Conservation (phyloP, 1,140 invertebrate species). For the Manduca sexta region DNA sequence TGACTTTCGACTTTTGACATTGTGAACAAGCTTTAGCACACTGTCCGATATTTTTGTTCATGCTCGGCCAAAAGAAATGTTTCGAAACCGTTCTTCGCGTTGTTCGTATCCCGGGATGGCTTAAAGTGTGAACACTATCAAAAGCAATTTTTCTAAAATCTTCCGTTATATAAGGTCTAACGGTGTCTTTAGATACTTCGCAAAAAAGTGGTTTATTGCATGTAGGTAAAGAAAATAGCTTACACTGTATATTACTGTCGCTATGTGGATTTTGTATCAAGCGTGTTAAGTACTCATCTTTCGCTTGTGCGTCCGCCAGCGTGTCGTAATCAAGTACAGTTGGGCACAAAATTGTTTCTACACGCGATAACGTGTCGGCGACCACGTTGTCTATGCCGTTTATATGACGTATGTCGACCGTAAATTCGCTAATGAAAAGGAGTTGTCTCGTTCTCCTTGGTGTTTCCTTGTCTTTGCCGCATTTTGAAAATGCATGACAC, state of each 20-base stretch:
- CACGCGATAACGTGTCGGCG: slow-evolving; percentile 17
- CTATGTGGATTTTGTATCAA: no score
- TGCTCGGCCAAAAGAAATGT: neutral
- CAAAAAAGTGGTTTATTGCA: no score
- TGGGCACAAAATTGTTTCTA: slow-evolving; percentile 1
- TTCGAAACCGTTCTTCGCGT: neutral
- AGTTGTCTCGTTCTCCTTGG: slow-evolving; percentile 16
- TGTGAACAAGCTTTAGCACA: neutral
- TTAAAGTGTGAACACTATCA: neutral
- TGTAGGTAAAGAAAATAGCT: no score
- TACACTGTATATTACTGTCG: no score
- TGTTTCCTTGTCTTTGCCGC: slow-evolving; percentile 7
- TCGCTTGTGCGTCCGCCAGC: neutral
- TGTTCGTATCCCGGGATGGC: neutral
- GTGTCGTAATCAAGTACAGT: neutral
- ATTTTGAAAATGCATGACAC: slow-evolving; percentile 29
- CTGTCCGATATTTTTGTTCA: neutral
- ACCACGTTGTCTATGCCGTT: slow-evolving; percentile 10
- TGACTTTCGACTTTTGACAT: neutral
- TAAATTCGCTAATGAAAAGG: slow-evolving; percentile 18
- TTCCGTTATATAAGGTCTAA: neutral
- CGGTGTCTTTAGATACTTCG: no score
- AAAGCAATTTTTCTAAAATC: neutral
- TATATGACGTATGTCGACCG: slow-evolving; percentile 16
- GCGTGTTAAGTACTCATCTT: no score